Evolutionary conservation across 2,797 vertebrate species (phyloP), one percentile per base, ranked within the genome.

Genomic region (Acomys russatus): DNA sequence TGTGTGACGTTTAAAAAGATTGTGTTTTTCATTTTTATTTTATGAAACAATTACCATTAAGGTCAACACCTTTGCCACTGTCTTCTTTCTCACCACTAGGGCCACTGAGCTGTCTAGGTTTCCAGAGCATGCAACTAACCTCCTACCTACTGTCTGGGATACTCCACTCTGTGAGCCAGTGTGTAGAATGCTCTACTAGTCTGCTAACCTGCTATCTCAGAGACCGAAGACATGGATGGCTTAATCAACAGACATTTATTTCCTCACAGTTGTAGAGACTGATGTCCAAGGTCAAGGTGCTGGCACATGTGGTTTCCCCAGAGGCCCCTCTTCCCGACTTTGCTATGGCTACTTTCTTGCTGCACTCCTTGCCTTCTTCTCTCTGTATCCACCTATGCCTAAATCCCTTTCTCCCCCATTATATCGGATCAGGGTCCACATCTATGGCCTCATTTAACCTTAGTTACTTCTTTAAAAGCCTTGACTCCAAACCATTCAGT

Each of bases 241-340:
- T 89, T 76, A 87, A n/a, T 85, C 28, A 73, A 88, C 25, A 88
- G 28, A 64, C 64, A 78, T 66, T 64, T 80, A 61, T 92, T 77
- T 95, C 54, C 33, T 91, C 20, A 73, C 18, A 76, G 49, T 86
- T 89, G 56, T 96, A 84, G 83, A 95, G 70, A 71, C 70, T 51
- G 56, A 88, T 82, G 88, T 78, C 30, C 33, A 51, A 89, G 63
- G 61, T 73, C 54, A 79, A 68, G 79, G 56, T 44, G 68, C 30
- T 6, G 14, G 49, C 28, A 63, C 18, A 66, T 66, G 7, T 77
- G 78, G 28, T 63, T 87, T 94, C 64, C 90, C 78, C 56, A n/a
- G 56, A 78, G 35, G 68, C 18, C 35, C 85, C 28, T 54, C 49
- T 64, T 44, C 14, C n/a, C 35, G 70, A 44, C 79, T 79, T 77